phyloP scores from a whole-genome alignment of 2,113 vertebrate genomes.

The Potamarius usumacintae region DNA sequence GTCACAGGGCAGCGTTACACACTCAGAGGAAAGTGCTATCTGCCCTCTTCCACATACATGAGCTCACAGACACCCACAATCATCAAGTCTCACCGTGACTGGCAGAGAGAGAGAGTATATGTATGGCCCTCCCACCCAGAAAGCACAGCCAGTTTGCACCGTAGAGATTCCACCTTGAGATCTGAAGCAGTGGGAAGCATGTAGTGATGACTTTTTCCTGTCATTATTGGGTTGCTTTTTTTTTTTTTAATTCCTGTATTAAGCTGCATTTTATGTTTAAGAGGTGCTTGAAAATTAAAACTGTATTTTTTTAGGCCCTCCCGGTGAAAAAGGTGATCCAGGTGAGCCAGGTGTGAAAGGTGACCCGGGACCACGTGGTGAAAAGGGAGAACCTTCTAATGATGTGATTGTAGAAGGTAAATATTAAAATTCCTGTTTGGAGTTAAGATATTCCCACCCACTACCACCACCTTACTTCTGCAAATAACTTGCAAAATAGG shows the following conservation, averaged over 20 bases:
- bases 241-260: not conserved
- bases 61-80: too few relatives aligned
- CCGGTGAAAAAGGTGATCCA: constrained; percentile 68
- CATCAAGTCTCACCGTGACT: not conserved
- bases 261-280: not conserved
- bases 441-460: not conserved
- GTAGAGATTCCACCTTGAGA: not conserved
- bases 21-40: too few relatives aligned
- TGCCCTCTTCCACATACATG: too few relatives aligned
- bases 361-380: constrained; percentile 81
- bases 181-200: not conserved
- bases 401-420: constrained; percentile 72
- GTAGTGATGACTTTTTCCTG: not conserved
- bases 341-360: constrained; percentile 62
- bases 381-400: constrained; percentile 76
- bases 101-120: not conserved
- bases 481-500: not conserved
- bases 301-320: constrained; percentile 49
- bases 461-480: too few relatives aligned
- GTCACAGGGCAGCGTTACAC: too few relatives aligned
- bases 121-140: not conserved
- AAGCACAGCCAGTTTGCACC: not conserved
- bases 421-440: not conserved
- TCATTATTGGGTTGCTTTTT: not conserved
- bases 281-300: not conserved